A percentile compares a stretch with the other conserved stretches of the same genome.
Evolutionary conservation across 2,797 vertebrate genomes (phyloP).

Genomic region (Sandelia bainsii): DNA sequence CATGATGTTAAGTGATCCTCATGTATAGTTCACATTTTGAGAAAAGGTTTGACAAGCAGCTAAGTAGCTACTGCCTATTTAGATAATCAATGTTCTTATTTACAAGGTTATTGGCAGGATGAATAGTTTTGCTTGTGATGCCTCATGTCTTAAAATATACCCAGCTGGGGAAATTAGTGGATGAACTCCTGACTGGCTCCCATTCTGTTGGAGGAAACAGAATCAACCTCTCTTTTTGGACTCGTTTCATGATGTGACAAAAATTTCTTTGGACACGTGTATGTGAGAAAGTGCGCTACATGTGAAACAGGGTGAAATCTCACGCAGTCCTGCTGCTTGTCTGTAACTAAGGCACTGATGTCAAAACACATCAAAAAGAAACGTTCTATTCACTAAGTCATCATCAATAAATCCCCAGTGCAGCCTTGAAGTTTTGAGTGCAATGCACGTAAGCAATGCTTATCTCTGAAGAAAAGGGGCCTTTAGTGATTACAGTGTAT

Average conservation of each 20-base stretch:
- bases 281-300: conserved; percentile 4
- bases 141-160: not conserved
- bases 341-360: conserved; percentile 48
- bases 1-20: not conserved
- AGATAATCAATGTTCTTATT: conserved; percentile 3
- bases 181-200: conserved; percentile 70
- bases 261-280: conserved; percentile 7
- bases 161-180: conserved; percentile 77
- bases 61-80: conserved; percentile 11
- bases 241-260: conserved; percentile 15
- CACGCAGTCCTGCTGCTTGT: not conserved
- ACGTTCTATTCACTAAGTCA: conserved; percentile 42
- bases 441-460: conserved; percentile 33
- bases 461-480: conserved; percentile 49
- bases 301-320: conserved; percentile 22
- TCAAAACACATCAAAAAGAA: conserved; percentile 57
- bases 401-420: conserved; percentile 10
- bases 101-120: conserved; percentile 32
- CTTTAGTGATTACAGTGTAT: conserved; percentile 60
- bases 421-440: conserved; percentile 32
- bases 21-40: conserved; percentile 2
- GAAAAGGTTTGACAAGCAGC: not conserved
- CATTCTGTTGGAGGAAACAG: conserved; percentile 74
- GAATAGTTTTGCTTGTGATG: conserved; percentile 19
- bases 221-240: conserved; percentile 68